A percentile compares a stretch with the other conserved stretches of the same genome.
These are phyloP conservation scores for Drepana falcataria DNA, from an alignment of 2,888 invertebrate species.

Conservation along the genomic window DNA sequence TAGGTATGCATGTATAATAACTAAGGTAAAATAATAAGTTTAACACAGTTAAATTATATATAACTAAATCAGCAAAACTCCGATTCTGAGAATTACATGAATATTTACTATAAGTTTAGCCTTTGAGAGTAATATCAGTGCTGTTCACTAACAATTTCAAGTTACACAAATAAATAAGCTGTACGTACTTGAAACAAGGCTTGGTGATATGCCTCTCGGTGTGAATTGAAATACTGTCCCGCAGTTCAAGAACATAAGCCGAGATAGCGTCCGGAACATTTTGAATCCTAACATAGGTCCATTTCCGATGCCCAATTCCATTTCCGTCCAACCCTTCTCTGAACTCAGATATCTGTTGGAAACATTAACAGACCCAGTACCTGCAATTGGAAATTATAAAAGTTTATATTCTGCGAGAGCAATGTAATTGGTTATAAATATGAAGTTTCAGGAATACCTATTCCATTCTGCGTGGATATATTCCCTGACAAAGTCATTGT, in stretches of 20 bases:
- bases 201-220: conserved; percentile 86
- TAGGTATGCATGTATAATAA: no score
- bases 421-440: conserved; percentile 10
- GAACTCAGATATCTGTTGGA: conserved; percentile 88
- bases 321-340: conserved; percentile 92
- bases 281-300: conserved; percentile 89
- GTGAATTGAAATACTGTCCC: conserved; percentile 87
- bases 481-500: conserved; percentile 91
- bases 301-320: conserved; percentile 91
- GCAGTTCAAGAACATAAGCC: conserved; percentile 86
- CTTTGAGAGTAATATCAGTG: no score
- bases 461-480: conserved; percentile 92
- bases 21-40: no score
- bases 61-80: no score
- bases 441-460: conserved; percentile 64
- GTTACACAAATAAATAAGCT: neutral
- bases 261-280: conserved; percentile 86
- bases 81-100: no score
- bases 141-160: no score
- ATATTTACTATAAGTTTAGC: no score
- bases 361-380: conserved; percentile 86
- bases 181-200: conserved; percentile 85
- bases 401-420: neutral
- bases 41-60: no score
- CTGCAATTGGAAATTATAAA: conserved; percentile 46